phyloP scores from a whole-genome alignment of 2,113 vertebrate genomes.

The Hyperoodon ampullatus region DNA sequence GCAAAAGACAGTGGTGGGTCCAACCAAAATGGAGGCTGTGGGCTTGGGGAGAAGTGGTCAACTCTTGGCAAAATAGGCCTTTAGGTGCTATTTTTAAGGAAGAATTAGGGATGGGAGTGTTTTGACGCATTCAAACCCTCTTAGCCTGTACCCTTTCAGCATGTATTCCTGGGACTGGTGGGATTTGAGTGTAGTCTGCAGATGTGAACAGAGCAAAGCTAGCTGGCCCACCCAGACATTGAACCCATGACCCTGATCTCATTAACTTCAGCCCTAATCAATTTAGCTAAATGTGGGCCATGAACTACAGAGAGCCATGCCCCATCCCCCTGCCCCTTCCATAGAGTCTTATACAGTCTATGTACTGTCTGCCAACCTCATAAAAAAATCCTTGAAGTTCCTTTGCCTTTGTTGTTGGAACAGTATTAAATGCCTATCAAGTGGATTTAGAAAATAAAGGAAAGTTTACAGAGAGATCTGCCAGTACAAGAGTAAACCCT shows the following conservation, averaged over 20 bases:
- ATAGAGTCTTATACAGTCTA: not conserved
- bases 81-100: not conserved
- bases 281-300: not conserved
- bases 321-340: not conserved
- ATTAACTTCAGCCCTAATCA: conserved; percentile 24
- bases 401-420: conserved; percentile 31
- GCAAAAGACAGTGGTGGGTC: not conserved
- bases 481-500: not conserved
- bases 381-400: not conserved
- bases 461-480: conserved; percentile 7
- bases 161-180: not conserved
- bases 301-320: not conserved
- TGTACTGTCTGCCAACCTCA: not conserved
- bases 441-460: not conserved
- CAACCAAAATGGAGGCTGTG: not conserved
- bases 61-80: not conserved
- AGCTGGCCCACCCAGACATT: not conserved
- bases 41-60: not conserved
- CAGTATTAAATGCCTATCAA: not conserved
- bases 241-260: conserved; percentile 4
- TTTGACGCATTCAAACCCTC: not conserved
- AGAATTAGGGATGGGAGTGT: not conserved
- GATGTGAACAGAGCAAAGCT: not conserved
- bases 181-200: not conserved
- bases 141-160: not conserved